Evolutionary conservation across 2,888 invertebrate species (phyloP).

Genomic region (Andrena praecox): DNA sequence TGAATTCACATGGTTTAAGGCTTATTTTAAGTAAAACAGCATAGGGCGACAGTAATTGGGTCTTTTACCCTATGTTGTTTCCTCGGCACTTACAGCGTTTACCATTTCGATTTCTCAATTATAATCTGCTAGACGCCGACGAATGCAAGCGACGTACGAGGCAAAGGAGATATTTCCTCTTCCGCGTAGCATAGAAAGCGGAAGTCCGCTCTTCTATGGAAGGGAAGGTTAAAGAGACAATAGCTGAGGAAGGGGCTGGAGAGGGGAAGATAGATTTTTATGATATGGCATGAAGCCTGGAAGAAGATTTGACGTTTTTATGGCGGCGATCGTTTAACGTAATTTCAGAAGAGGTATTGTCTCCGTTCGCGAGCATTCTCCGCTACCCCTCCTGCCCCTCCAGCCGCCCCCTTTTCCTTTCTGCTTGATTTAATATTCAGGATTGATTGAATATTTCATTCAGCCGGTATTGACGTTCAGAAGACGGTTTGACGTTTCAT

Average conservation of each 20-base stretch:
- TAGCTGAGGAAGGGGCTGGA: not conserved
- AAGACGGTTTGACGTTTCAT: constrained; percentile 33
- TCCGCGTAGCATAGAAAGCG: constrained; percentile 5
- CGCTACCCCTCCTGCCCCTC: too few species aligned
- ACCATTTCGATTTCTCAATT: too few species aligned
- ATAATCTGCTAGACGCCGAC: not conserved
- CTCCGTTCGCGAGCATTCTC: constrained; percentile 4
- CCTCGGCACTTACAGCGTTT: too few species aligned
- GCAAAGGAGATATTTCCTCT: not conserved
- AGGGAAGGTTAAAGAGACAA: constrained; percentile 1
- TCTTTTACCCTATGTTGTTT: too few species aligned
- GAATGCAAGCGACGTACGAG: not conserved
- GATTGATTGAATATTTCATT: constrained; percentile 56
- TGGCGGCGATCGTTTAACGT: constrained; percentile 27
- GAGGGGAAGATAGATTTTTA: not conserved
- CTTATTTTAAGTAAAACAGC: too few species aligned
- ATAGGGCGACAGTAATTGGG: too few species aligned
- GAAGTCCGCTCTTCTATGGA: not conserved
- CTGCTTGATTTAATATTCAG: constrained; percentile 35
- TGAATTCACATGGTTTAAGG: too few species aligned
- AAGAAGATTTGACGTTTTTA: constrained; percentile 36
- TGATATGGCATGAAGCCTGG: constrained; percentile 3
- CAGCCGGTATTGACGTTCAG: constrained; percentile 15
- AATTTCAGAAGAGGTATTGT: constrained; percentile 37
- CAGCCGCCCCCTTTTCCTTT: not conserved